phyloP scores from a whole-genome alignment of 2,113 vertebrate species.

The Megalops atlanticus region DNA sequence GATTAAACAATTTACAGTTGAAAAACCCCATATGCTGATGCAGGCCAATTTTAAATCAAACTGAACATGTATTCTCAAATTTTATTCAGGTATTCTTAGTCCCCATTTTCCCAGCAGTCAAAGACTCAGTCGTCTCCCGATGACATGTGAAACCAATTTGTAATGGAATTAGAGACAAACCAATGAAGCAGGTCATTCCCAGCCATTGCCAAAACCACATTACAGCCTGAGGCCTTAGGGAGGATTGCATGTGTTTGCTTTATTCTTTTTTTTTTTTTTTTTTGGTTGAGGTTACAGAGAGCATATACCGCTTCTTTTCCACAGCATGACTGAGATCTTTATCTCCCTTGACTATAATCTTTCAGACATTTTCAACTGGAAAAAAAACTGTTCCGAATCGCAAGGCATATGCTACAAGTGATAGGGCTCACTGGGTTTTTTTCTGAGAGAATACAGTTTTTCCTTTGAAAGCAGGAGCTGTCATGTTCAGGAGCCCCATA shows the following conservation, averaged over 20 bases:
- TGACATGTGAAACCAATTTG: not conserved
- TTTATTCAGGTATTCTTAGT: not conserved
- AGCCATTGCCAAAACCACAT: not conserved
- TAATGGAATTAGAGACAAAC: constrained; percentile 8
- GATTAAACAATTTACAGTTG: not conserved
- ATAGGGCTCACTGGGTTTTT: not conserved
- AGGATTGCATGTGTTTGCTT: not conserved
- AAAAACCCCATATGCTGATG: not conserved
- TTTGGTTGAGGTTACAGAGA: constrained; percentile 61
- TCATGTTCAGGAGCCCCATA: not conserved
- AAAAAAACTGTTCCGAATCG: constrained; percentile 2
- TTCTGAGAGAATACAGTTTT: constrained; percentile 30
- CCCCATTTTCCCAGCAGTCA: not conserved
- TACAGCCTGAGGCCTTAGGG: not conserved
- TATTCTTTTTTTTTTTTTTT: constrained; percentile 25
- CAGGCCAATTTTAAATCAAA: not conserved
- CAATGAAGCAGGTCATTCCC: not conserved
- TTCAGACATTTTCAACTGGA: constrained; percentile 59
- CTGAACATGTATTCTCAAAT: not conserved
- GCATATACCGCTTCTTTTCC: constrained; percentile 51
- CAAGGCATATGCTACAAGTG: not conserved
- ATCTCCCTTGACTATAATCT: constrained; percentile 68
- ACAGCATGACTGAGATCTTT: constrained; percentile 68
- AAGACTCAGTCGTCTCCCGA: not conserved
- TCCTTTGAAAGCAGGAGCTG: too few species aligned